Percentiles rank a stretch among this genome's conserved stretches.
phyloP scores from a whole-genome alignment of 2,888 invertebrate genomes.

The Polia nebulosa region DNA sequence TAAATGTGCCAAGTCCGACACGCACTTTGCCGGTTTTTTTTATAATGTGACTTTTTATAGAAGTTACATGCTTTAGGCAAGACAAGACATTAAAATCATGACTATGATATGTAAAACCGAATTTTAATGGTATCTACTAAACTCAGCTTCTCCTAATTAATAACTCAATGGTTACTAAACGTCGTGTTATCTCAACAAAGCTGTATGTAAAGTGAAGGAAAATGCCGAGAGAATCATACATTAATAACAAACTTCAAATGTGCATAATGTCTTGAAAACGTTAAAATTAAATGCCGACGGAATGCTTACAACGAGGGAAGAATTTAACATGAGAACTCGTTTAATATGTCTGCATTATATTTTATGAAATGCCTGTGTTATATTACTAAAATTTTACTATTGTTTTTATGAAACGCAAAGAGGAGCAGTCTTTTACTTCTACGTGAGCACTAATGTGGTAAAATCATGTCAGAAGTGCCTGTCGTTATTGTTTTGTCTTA shows the following conservation, averaged over 20 bases:
- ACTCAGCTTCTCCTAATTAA: background rate
- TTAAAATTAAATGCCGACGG: conserved; percentile 57
- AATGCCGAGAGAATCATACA: conserved; percentile 33
- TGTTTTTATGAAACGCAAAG: conserved; percentile 8
- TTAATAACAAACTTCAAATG: conserved; percentile 55
- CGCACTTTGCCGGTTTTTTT: too few species aligned
- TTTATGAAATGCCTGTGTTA: conserved; percentile 42
- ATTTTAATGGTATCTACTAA: background rate
- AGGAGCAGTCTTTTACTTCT: background rate
- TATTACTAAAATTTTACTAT: conserved; percentile 11
- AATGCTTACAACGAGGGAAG: conserved; percentile 47
- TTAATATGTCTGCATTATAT: conserved; percentile 40
- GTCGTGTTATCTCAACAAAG: background rate
- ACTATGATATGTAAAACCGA: too few species aligned
- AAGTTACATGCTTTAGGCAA: background rate
- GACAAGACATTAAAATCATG: background rate
- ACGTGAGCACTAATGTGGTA: background rate
- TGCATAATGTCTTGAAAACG: conserved; percentile 55
- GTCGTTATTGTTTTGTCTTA: background rate
- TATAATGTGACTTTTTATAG: too few species aligned
- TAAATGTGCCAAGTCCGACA: too few species aligned
- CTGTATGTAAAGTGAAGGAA: conserved; percentile 28
- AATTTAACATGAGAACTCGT: conserved; percentile 53
- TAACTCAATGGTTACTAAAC: conserved; percentile 5
- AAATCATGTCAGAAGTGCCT: background rate